These are phyloP conservation scores for Equus quagga DNA, from an alignment of 2,113 vertebrate genomes.

Conservation along the genomic window DNA sequence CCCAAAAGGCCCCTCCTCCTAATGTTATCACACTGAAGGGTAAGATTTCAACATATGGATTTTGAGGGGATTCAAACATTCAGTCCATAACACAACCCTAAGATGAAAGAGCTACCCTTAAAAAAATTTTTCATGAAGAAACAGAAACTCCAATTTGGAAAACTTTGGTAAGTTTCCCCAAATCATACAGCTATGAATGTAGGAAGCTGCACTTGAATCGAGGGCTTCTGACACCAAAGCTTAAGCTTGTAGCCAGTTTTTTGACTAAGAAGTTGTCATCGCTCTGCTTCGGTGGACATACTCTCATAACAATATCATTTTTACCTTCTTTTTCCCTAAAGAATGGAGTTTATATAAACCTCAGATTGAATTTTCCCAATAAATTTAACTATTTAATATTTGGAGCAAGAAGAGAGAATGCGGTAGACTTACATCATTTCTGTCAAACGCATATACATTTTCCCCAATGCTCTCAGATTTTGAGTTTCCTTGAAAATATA, in stretches of 20 bases:
- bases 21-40: not conserved
- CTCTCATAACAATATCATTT: not conserved
- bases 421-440: not conserved
- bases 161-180: not conserved
- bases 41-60: not conserved
- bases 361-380: not conserved
- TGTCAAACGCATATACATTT: not conserved
- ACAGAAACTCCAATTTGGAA: not conserved
- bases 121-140: not conserved
- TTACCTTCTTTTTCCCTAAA: not conserved
- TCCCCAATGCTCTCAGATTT: not conserved
- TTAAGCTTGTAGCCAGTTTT: not conserved
- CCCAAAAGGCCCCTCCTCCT: not conserved
- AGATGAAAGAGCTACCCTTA: not conserved
- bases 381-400: conserved; percentile 40
- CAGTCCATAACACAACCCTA: not conserved
- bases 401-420: not conserved
- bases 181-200: not conserved
- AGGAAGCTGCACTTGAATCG: not conserved
- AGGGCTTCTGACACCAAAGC: not conserved
- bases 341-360: not conserved
- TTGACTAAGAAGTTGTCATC: not conserved
- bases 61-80: not conserved
- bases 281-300: not conserved
- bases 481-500: not conserved